Base-by-base conservation (phyloP, 2,113 vertebrate genomes). In the Casuarius casuarius region DNA sequence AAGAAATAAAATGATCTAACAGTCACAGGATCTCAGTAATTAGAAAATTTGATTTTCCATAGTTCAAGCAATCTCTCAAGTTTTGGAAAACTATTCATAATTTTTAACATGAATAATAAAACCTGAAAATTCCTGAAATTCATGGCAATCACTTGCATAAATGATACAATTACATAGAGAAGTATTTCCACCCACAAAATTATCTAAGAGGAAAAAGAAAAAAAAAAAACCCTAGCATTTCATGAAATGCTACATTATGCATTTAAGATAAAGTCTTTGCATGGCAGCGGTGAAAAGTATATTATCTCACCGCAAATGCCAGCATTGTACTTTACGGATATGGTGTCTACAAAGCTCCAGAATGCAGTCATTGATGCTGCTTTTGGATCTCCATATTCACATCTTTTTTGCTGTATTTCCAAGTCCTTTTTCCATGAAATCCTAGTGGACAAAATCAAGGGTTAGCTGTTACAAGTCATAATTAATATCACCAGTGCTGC, bases 121-220 rank as follows among this genome's bases (percentile, higher is more conserved):
- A 85, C 5, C 21, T 40, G 82, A 73, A 79, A 95, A 87, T 73
- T 85, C 49, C 49, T 40, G 11, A 83, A 97, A 95, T 91, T 61
- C 33, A 87, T 87, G 87, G 73, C 78, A 95, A 40, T 52, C 26
- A 80, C 33, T 94, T 79, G 71, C 25, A 73, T 16, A 91, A 92
- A 73, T 75, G 51, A 92, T 80, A 63, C 15, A 90, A 81, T 80
- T 83, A 88, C 31, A 79, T 23, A 72, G 15, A 79, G 35, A 82
- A 87, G 8, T 54, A 70, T 82, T 90, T 70, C 74, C 71, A 94
- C 77, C 52, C 71, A 96, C 48, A 85, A 91, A 87, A 91, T 85
- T 73, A 82, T 62, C 66, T 68, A 74, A 81, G 38, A 73, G 16
- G 9, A 33, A 9, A 1, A 1, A 3, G 23, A 35, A 44, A 51